Base-by-base conservation (phyloP, 2,888 invertebrate genomes). In the Oxystoma pomonae region DNA sequence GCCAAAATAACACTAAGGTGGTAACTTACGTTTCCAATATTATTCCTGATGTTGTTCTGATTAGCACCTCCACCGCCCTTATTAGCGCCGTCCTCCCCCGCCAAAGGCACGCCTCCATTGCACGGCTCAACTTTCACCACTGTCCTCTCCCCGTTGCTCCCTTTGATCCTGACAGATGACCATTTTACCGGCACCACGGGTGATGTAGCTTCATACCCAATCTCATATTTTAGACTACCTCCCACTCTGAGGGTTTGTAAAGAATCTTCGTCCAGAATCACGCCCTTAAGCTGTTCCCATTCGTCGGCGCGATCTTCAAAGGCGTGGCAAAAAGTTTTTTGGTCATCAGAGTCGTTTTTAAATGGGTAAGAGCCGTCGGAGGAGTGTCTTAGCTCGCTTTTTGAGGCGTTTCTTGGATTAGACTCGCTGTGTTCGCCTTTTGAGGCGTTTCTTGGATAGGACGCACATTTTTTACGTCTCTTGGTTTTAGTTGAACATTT, bases 61-160 rank as follows among this genome's bases (percentile, higher is more conserved):
- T 35, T 19, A 1, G 17, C 56, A n/a, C 49, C 53, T 16, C 53
- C 22, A 0, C 55, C 58, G 1, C 22, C 56, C 7, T 21, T 60
- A 21, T 75, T 74, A 7, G 78, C 76, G 68, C 78, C 78, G 64
- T 74, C 74, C 63, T 78, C 77, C 61, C 73, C 67, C 16, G 70
- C 74, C 62, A 72, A 71, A 17, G 72, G 74, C 12, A 35, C 3
- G 35, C 12, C 35, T 7, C 87, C 87, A 77, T 87, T 87, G 81
- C 86, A 86, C 69, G 86, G 85, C 81, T 87, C 87, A 71, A 87
- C 83, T 75, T 85, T 85, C 70, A 87, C 86, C 71, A 86, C 81
- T 77, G 85, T 82, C 71, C 85, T 86, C 76, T 86, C 86, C 70
- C 85, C 85, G 77, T 85, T 84, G 68, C 86, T 85, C 74, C 86